Conservation (phyloP, 2,113 vertebrate species). For the Cynocephalus volans region DNA sequence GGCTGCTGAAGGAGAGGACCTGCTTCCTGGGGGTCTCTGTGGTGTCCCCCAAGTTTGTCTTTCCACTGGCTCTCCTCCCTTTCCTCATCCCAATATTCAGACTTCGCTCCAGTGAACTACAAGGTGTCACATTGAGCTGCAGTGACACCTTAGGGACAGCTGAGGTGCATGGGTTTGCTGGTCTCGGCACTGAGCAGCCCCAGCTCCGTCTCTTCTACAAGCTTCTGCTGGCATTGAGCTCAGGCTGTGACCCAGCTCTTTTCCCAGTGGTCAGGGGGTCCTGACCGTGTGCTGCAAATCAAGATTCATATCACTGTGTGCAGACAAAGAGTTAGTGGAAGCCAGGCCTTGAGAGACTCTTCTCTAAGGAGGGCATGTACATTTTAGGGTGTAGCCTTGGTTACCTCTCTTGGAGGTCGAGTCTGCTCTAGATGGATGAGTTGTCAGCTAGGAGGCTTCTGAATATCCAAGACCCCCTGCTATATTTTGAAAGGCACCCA, state of each 20-base stretch:
- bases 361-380: neutral
- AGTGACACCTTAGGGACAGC: neutral
- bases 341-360: neutral
- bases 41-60: neutral
- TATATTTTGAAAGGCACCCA: neutral
- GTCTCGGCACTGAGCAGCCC: neutral
- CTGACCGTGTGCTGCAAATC: neutral
- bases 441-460: neutral
- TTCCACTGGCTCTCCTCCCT: neutral
- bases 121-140: neutral
- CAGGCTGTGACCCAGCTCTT: neutral
- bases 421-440: neutral
- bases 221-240: neutral
- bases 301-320: neutral
- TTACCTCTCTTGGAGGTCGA: neutral
- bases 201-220: neutral
- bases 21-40: neutral
- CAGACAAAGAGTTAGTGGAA: neutral
- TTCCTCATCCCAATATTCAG: neutral
- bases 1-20: neutral
- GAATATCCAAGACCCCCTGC: neutral
- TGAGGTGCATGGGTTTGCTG: fast-evolving
- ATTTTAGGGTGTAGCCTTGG: neutral
- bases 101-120: neutral
- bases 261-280: neutral